These are phyloP conservation scores for Neotoma lepida DNA, from an alignment of 2,113 vertebrate species.

Conservation along the genomic window DNA sequence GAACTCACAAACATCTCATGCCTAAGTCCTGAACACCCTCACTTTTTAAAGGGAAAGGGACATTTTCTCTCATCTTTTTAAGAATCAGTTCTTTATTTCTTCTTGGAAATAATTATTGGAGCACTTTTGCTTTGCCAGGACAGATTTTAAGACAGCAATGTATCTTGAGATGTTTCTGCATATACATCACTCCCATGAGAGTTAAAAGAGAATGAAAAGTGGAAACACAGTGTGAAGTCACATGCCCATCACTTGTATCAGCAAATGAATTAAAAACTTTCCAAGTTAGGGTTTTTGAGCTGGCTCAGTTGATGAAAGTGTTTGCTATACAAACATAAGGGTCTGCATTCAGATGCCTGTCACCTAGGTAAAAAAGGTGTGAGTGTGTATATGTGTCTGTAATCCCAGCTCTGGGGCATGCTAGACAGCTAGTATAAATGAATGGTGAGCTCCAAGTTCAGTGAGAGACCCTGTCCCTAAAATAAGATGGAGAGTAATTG, in stretches of 20 bases:
- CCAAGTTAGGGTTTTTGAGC: neutral
- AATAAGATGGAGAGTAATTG: neutral
- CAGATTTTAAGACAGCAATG: neutral
- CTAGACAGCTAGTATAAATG: neutral
- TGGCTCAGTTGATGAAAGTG: neutral
- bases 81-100: slow-evolving; percentile 5
- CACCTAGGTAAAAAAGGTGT: neutral
- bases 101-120: neutral
- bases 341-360: neutral
- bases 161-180: neutral
- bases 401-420: neutral
- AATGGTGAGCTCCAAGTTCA: neutral
- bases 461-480: neutral
- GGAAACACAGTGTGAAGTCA: neutral
- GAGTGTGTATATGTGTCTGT: neutral
- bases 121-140: neutral
- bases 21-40: slow-evolving; percentile 5
- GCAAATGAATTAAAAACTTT: neutral
- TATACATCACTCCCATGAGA: neutral
- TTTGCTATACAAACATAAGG: neutral
- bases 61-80: neutral
- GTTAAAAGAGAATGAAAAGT: neutral
- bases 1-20: neutral
- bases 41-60: neutral
- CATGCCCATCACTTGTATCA: neutral